phyloP scores from a whole-genome alignment of 1,140 invertebrate genomes.

The Drosophila kohkoa region DNA sequence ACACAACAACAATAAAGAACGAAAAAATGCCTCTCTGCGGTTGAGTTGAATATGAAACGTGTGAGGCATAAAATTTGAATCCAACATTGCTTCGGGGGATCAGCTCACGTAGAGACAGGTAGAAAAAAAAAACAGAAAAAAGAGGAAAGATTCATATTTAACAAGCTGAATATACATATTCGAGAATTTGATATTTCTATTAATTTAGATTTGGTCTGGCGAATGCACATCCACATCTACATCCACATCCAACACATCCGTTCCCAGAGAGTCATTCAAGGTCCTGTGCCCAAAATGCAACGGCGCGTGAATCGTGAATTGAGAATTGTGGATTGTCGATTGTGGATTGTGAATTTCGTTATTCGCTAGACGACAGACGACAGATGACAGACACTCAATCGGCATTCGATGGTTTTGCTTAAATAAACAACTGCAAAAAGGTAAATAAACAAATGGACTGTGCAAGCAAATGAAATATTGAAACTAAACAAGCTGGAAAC shows the following conservation, averaged over 20 bases:
- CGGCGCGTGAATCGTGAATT: conserved; percentile 58
- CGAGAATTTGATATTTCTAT: conserved; percentile 54
- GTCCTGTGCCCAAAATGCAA: conserved; percentile 45
- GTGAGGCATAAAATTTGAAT: conserved; percentile 69
- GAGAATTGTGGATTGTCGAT: conserved; percentile 8
- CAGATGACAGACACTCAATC: conserved; percentile 3
- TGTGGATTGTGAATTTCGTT: conserved; percentile 33
- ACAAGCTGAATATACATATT: conserved; percentile 25
- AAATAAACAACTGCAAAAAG: conserved; percentile 29
- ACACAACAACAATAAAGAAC: background rate
- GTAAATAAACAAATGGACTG: conserved; percentile 74
- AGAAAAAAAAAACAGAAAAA: conserved; percentile 9
- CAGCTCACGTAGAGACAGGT: conserved; percentile 48
- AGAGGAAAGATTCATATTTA: conserved; percentile 37
- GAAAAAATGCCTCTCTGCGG: conserved; percentile 29
- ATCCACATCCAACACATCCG: conserved; percentile 18
- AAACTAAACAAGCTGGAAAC: conserved; percentile 77
- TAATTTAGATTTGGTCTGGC: conserved; percentile 47
- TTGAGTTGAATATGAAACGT: conserved; percentile 57
- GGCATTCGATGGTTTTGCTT: conserved; percentile 22
- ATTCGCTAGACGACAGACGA: conserved; percentile 2
- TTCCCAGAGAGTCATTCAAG: conserved; percentile 42
- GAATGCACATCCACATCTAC: conserved; percentile 12
- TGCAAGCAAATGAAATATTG: conserved; percentile 78
- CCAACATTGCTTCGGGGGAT: conserved; percentile 27